Evolutionary conservation across 2,113 vertebrate species (phyloP), one percentile per base, ranked within the genome.

Genomic region (Propithecus coquereli): DNA sequence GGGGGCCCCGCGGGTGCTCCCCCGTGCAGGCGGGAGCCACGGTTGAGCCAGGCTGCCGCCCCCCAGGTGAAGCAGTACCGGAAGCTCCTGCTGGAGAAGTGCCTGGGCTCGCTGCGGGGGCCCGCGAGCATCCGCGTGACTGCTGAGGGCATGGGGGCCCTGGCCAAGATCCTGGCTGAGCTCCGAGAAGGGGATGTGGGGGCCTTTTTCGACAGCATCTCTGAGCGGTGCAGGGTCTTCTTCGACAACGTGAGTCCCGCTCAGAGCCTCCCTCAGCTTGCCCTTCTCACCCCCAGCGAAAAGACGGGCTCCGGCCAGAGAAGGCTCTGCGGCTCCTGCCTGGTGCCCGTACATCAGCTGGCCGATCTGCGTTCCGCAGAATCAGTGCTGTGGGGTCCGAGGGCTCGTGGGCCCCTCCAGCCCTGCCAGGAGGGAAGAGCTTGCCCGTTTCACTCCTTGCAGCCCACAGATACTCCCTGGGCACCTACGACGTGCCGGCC

Each of bases 121-220:
- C 27, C 76, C 0, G 1, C 0, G 6, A 68, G 52, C 80, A 0
- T 57, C 83, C 43, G 65, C 0, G 83, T 96, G 45, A 34, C 6
- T 14, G 77, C 57, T 0, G 94, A 97, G 71, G 95, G 77, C 59
- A 90, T 97, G 95, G 95, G 95, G 22, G 74, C 96, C 63, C 94
- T 98, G 83, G 85, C 74, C 88, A 97, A 97, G 59, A 47, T 97
- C 63, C 90, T 97, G 96, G 83, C 63, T 0, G 82, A 95, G 74
- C 97, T 98, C 57, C 86, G 91, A 1, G 96, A 98, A 40, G 79
- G 95, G 1, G 97, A 98, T 18, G 0, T 97, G 84, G 97, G 97
- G 5, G 18, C 91, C 1, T 68, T 57, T 2, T 96, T 98, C 0
- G 34, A 91, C 1, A 9, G 76, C 90, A 65, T 98, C 94, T 97